Conservation (phyloP, 2,888 invertebrate species). For the Xestobium rufovillosum region DNA sequence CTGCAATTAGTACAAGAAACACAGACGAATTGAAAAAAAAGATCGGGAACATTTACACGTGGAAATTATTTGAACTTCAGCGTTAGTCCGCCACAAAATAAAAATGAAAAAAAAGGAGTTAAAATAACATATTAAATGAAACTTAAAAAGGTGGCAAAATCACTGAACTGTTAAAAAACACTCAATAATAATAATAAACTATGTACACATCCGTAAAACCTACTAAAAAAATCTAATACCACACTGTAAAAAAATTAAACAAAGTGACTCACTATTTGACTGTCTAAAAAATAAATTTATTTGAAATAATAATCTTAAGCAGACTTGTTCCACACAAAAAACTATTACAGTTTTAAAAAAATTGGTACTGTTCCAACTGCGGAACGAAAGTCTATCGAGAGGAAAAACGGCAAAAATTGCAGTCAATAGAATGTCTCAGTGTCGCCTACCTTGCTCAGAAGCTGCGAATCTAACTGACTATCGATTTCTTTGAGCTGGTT, state of each 20-base stretch:
- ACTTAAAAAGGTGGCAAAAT: constrained; percentile 1
- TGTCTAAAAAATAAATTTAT: constrained; percentile 16
- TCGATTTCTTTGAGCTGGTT: constrained; percentile 76
- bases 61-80: too few relatives aligned
- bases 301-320: constrained; percentile 18
- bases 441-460: constrained; percentile 53
- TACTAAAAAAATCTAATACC: constrained; percentile 23
- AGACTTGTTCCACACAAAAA: constrained; percentile 27
- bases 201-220: constrained; percentile 13
- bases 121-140: too few relatives aligned
- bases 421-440: constrained; percentile 44
- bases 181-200: too few relatives aligned
- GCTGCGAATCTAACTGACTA: constrained; percentile 65
- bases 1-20: too few relatives aligned
- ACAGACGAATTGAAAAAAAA: too few relatives aligned
- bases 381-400: constrained; percentile 2
- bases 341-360: constrained; percentile 7
- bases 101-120: too few relatives aligned
- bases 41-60: too few relatives aligned
- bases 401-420: constrained; percentile 18
- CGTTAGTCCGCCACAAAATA: too few relatives aligned
- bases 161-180: too few relatives aligned
- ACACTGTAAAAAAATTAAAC: constrained; percentile 21
- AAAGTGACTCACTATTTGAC: constrained; percentile 36
- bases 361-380: too few relatives aligned